Evolutionary conservation across 2,888 invertebrate species (phyloP).

Genomic region (Caenorhabditis parvicauda): DNA sequence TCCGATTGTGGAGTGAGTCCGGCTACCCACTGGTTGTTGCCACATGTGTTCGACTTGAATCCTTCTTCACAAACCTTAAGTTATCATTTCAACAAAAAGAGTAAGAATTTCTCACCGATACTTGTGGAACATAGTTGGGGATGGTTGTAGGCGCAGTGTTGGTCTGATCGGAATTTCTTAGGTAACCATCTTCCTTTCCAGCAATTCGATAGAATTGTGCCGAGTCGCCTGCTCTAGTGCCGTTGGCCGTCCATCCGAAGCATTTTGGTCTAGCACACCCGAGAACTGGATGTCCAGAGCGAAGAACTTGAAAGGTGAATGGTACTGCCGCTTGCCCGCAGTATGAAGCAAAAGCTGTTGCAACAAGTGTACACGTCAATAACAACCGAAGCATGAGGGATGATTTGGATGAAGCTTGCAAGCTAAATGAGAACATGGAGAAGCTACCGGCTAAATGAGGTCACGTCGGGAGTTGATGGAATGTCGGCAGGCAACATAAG

Average conservation of each 20-base stretch:
- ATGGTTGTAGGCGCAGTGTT: slow-evolving; percentile 16
- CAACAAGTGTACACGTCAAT: no score
- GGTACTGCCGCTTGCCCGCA: slow-evolving; percentile 49
- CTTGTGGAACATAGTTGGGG: slow-evolving; percentile 25
- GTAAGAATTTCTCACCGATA: slow-evolving; percentile 22
- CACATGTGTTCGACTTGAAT: slow-evolving; percentile 31
- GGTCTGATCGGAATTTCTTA: slow-evolving; percentile 33
- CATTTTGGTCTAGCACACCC: slow-evolving; percentile 48
- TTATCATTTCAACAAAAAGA: not conserved
- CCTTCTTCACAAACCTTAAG: slow-evolving; percentile 38
- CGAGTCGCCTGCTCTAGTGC: slow-evolving; percentile 40
- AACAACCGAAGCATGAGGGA: no score
- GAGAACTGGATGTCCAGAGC: slow-evolving; percentile 42
- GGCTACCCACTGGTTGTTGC: slow-evolving; percentile 45
- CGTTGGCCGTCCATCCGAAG: slow-evolving; percentile 43
- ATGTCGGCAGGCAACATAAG: no score
- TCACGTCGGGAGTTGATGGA: no score
- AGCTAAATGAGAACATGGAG: no score
- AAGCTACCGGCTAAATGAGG: no score
- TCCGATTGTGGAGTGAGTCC: slow-evolving; percentile 42
- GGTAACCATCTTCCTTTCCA: slow-evolving; percentile 46
- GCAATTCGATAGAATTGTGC: slow-evolving; percentile 47
- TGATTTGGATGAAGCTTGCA: no score
- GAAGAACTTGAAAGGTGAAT: slow-evolving; percentile 47
- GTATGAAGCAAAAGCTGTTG: slow-evolving; percentile 33